Evolutionary conservation across 1,140 invertebrate species (phyloP).

Genomic region (Drosophila ironensis): DNA sequence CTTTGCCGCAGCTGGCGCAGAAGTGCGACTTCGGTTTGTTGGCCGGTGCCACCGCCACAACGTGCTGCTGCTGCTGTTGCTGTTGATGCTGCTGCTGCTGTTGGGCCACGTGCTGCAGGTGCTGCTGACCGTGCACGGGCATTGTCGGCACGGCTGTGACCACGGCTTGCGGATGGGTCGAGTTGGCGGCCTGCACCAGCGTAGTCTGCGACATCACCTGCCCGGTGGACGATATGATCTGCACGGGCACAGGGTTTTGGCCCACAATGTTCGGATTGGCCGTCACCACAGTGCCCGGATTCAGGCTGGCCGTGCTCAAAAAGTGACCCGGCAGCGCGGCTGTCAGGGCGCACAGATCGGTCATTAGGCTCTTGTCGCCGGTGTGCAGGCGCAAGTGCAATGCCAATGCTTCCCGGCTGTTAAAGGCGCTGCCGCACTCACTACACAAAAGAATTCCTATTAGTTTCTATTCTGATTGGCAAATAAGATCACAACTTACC

Average conservation of each 20-base stretch:
- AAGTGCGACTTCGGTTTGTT: conserved; percentile 89
- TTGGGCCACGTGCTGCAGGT: conserved; percentile 63
- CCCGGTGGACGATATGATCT: conserved; percentile 81
- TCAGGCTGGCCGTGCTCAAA: conserved; percentile 83
- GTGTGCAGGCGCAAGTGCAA: conserved; percentile 91
- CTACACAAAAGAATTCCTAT: conserved; percentile 71
- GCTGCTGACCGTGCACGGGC: conserved; percentile 58
- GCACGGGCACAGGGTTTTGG: conserved; percentile 79
- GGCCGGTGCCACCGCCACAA: conserved; percentile 76
- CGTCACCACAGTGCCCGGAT: conserved; percentile 81
- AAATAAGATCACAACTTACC: conserved; percentile 54
- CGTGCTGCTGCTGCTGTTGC: conserved; percentile 67
- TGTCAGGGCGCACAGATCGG: conserved; percentile 91
- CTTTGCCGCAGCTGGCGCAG: conserved; percentile 91
- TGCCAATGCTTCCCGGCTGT: conserved; percentile 88
- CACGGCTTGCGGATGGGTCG: conserved; percentile 77
- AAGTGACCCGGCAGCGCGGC: conserved; percentile 88
- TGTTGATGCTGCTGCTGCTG: conserved; percentile 51
- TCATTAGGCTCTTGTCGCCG: conserved; percentile 91
- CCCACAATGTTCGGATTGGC: conserved; percentile 78
- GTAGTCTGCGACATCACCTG: conserved; percentile 81
- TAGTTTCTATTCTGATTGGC: not conserved
- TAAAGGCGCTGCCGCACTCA: conserved; percentile 86
- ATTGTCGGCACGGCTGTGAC: conserved; percentile 73
- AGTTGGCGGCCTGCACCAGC: conserved; percentile 78